These are phyloP conservation scores for Oplegnathus fasciatus DNA, from an alignment of 2,113 vertebrate genomes.

Conservation along the genomic window DNA sequence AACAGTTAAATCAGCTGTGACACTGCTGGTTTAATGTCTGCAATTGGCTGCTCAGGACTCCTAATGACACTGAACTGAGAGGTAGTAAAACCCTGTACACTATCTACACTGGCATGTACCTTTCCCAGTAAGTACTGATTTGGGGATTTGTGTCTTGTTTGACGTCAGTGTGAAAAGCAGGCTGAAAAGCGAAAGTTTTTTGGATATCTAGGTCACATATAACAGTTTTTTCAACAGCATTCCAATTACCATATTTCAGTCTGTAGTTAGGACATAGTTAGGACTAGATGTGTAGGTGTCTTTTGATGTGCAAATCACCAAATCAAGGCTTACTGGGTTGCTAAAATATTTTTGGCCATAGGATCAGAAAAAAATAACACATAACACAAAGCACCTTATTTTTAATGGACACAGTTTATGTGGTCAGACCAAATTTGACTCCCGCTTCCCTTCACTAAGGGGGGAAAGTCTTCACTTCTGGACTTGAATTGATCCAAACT, in stretches of 20 bases:
- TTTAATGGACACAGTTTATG: not conserved
- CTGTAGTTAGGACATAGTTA: not conserved
- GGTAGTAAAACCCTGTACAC: not conserved
- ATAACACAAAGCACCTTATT: not conserved
- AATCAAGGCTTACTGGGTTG: not conserved
- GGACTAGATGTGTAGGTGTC: not conserved
- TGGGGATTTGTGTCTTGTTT: not conserved
- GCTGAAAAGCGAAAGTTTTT: not conserved
- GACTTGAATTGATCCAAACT: not conserved
- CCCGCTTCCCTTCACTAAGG: not conserved
- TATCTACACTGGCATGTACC: not conserved
- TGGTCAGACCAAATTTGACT: not conserved
- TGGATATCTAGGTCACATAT: not conserved
- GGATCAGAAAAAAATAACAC: not conserved
- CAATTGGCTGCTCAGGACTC: slow-evolving; percentile 10
- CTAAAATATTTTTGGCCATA: not conserved
- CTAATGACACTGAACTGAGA: slow-evolving; percentile 23
- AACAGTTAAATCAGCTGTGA: slow-evolving; percentile 54
- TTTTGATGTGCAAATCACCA: slow-evolving; percentile 17
- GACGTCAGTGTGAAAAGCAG: not conserved
- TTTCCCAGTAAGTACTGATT: not conserved
- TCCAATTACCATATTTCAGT: not conserved
- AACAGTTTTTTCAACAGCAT: not conserved
- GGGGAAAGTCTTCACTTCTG: not conserved
- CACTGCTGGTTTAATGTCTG: slow-evolving; percentile 26